These are phyloP conservation scores for Loriculus beryllinus DNA, from an alignment of 2,797 vertebrate species.

Conservation along the genomic window DNA sequence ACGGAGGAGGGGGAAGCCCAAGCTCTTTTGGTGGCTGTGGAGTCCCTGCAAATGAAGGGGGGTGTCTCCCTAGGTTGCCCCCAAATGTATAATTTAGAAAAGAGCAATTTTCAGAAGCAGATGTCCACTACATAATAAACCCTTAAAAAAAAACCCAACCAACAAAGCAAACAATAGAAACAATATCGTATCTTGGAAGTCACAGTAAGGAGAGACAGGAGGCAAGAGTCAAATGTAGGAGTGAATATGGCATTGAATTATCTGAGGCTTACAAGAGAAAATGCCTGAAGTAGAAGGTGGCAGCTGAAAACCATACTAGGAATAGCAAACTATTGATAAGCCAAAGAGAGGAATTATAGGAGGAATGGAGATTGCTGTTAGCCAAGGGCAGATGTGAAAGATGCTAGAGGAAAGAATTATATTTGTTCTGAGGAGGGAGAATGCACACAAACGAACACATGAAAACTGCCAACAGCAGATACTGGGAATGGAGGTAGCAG, in stretches of 20 bases:
- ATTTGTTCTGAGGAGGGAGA: neutral
- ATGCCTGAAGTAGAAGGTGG: neutral
- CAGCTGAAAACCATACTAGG: neutral
- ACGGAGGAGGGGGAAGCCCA: too few species aligned
- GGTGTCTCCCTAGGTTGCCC: neutral
- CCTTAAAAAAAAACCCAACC: neutral
- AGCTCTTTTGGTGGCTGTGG: too few species aligned
- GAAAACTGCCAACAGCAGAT: neutral
- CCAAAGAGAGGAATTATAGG: neutral
- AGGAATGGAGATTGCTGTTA: neutral
- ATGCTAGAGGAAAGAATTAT: neutral
- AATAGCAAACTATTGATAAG: neutral
- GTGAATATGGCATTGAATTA: neutral
- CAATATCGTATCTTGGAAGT: neutral
- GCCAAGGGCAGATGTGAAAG: neutral
- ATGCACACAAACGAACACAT: rapidly evolving
- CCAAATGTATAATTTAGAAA: neutral
- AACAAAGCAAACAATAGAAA: neutral
- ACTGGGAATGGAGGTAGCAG: neutral
- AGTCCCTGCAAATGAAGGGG: too few species aligned
- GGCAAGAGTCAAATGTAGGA: neutral
- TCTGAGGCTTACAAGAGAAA: neutral
- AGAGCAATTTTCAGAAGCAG: neutral
- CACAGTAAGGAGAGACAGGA: neutral
- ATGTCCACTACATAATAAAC: neutral